A percentile compares a stretch with the other conserved stretches of the same genome.
Conservation (phyloP, 2,797 vertebrate genomes). For the Loriculus beryllinus region DNA sequence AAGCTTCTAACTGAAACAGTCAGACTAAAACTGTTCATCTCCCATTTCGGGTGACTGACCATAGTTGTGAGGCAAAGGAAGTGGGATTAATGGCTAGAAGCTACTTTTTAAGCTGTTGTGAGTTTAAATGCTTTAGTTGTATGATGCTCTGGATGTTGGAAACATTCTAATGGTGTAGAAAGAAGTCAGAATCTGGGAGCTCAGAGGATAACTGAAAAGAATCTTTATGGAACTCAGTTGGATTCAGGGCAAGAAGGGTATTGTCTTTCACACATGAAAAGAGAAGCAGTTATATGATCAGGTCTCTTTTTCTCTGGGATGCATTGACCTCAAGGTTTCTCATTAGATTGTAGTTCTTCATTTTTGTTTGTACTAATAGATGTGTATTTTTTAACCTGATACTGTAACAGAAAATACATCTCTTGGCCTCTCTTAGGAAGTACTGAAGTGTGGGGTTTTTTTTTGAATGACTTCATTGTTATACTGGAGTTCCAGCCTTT, state of each 20-base stretch:
- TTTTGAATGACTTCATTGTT: background rate
- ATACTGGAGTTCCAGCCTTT: background rate
- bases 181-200: background rate
- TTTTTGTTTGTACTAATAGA: background rate
- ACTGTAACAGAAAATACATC: background rate
- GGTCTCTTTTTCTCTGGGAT: background rate
- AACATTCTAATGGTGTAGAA: background rate
- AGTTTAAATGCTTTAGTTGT: background rate
- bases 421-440: background rate
- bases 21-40: background rate
- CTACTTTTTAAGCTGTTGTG: background rate
- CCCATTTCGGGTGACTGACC: rapidly evolving
- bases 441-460: background rate
- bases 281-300: background rate
- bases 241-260: background rate
- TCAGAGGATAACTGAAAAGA: background rate
- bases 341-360: background rate
- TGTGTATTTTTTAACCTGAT: background rate
- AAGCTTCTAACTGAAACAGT: background rate
- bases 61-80: background rate
- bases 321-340: background rate
- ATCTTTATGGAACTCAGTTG: background rate
- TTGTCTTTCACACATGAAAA: background rate
- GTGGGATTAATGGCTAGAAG: background rate
- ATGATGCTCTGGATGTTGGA: background rate